Percentiles rank a stretch among this genome's conserved stretches.
Conservation (phyloP, 2,113 vertebrate species). For the Oceanodroma tethys region DNA sequence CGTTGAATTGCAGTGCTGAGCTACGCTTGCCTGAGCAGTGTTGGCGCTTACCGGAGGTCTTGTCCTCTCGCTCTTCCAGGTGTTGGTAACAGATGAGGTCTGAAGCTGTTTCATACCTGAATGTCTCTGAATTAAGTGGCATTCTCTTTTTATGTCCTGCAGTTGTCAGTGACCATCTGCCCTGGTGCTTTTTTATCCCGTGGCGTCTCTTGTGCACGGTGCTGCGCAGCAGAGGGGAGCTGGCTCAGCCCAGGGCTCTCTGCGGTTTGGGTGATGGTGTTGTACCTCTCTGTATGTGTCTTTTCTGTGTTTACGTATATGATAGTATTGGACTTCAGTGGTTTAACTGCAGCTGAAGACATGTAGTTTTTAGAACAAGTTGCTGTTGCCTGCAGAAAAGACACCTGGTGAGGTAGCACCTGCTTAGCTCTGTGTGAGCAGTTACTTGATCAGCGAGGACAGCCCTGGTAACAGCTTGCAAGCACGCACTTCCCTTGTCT, state of each 20-base stretch:
- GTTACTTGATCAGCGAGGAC: background rate
- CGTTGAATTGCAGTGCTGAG: rapidly evolving
- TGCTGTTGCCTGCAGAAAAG: background rate
- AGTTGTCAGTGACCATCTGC: rapidly evolving
- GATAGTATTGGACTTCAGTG: background rate
- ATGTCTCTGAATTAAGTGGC: background rate
- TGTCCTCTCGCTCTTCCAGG: background rate
- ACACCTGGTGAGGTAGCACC: background rate
- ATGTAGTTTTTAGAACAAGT: background rate
- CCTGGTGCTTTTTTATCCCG: rapidly evolving
- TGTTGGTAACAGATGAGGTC: background rate
- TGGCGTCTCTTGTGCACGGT: background rate
- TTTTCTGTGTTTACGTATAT: background rate
- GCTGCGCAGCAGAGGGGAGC: background rate
- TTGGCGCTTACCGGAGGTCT: background rate
- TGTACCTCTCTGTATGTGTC: background rate
- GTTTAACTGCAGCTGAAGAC: background rate
- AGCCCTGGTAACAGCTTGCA: background rate
- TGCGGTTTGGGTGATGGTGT: background rate
- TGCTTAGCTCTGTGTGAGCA: background rate
- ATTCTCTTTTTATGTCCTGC: rapidly evolving
- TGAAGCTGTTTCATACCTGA: background rate
- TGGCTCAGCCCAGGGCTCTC: background rate
- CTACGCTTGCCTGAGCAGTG: rapidly evolving
- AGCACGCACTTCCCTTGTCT: background rate